A percentile compares a stretch with the other conserved stretches of the same genome.
phyloP scores from a whole-genome alignment of 2,888 invertebrate species.

The Pimpla rufipes region DNA sequence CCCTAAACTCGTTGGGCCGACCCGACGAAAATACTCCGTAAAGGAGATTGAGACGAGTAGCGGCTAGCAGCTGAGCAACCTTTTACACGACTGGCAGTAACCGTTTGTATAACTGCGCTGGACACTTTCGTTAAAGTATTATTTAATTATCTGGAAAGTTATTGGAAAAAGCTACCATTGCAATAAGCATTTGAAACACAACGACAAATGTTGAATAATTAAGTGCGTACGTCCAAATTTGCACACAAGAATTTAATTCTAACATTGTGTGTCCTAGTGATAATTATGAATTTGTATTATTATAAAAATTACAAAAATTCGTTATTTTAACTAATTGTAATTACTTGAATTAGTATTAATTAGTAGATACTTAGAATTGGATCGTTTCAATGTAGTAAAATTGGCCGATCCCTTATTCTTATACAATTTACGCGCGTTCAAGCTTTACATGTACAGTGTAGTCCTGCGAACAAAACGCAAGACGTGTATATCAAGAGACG shows the following conservation, averaged over 20 bases:
- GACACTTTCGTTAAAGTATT: slow-evolving; percentile 35
- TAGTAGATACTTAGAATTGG: too few species aligned
- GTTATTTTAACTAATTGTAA: too few species aligned
- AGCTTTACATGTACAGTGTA: too few species aligned
- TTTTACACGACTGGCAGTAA: slow-evolving; percentile 27
- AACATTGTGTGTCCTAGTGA: neutral
- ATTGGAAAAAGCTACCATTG: neutral
- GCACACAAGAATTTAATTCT: neutral
- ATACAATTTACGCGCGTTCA: too few species aligned
- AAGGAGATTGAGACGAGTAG: slow-evolving; percentile 42
- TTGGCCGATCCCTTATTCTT: too few species aligned
- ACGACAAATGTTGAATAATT: neutral
- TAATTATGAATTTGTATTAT: too few species aligned
- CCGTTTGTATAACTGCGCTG: slow-evolving; percentile 41
- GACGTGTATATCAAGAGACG: too few species aligned
- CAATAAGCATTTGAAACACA: neutral
- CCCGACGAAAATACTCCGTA: slow-evolving; percentile 30
- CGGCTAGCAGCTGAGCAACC: slow-evolving; percentile 1
- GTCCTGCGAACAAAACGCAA: neutral
- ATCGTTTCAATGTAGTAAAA: too few species aligned
- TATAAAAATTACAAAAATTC: too few species aligned
- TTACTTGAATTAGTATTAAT: too few species aligned
- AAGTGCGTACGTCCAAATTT: neutral
- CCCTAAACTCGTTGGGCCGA: slow-evolving; percentile 13
- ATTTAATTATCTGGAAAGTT: slow-evolving; percentile 15